Conservation (phyloP, 2,113 vertebrate genomes). For the Heloderma charlesbogerti region DNA sequence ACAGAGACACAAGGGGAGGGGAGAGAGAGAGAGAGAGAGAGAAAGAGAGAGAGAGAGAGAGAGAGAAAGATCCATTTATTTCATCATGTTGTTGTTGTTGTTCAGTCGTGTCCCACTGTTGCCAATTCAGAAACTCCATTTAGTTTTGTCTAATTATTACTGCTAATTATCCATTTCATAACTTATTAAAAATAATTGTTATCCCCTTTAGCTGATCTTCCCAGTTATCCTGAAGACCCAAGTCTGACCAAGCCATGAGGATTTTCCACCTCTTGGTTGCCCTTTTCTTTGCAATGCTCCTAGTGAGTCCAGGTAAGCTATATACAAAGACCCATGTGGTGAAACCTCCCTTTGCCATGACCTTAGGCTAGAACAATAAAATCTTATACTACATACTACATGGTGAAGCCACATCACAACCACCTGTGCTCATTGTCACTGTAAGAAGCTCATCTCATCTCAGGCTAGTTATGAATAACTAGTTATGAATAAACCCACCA, state of each 20-base stretch:
- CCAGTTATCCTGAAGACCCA: conserved; percentile 3
- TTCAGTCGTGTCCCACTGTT: too few species aligned
- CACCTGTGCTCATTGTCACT: neutral
- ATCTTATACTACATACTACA: too few species aligned
- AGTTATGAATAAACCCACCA: neutral
- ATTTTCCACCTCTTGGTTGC: neutral
- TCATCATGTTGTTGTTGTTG: too few species aligned
- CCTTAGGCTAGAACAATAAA: too few species aligned
- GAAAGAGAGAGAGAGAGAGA: too few species aligned
- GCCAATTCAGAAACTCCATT: neutral
- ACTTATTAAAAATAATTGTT: neutral
- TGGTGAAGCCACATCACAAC: too few species aligned
- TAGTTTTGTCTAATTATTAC: neutral
- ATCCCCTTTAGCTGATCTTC: neutral
- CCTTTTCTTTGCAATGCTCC: conserved; percentile 27
- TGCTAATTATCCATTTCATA: neutral
- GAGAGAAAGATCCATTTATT: neutral
- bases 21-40: neutral
- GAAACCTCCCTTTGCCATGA: too few species aligned
- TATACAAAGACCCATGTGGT: neutral
- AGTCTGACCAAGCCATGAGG: conserved; percentile 26
- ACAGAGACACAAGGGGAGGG: neutral
- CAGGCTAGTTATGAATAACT: neutral
- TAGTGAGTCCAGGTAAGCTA: conserved; percentile 29
- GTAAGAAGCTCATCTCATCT: neutral